Evolutionary conservation across 37 sponge, comb jelly and placozoan genomes (phyloP).

Genomic region (Hexactinellida sp.): DNA sequence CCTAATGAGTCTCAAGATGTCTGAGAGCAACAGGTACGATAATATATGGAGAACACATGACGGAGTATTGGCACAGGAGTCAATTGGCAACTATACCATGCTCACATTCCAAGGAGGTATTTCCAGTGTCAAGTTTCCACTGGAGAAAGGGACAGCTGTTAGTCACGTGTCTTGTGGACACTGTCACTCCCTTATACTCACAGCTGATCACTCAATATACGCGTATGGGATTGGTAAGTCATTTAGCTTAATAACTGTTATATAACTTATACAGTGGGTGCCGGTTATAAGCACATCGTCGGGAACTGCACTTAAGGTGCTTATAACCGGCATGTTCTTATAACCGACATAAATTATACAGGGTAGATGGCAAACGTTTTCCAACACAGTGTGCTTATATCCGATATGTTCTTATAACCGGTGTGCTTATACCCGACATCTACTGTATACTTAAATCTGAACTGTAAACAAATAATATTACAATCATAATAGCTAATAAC

Average conservation of each 20-base stretch:
- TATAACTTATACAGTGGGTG: no score
- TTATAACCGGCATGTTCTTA: no score
- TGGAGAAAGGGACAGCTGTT: neutral
- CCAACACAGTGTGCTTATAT: no score
- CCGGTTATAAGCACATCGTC: no score
- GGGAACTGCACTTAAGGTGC: no score
- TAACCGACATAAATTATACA: no score
- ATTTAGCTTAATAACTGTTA: neutral
- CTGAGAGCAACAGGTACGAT: neutral
- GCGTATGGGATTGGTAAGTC: neutral
- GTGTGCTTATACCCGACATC: no score
- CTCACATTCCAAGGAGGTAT: neutral
- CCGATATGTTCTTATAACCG: no score
- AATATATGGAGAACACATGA: neutral
- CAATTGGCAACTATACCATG: neutral
- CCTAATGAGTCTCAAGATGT: neutral
- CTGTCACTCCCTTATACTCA: neutral
- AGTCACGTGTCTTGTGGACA: neutral
- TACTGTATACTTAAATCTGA: no score
- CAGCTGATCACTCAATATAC: neutral
- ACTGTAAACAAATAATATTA: neutral
- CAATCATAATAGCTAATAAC: neutral
- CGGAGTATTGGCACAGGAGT: neutral
- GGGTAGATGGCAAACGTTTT: no score
- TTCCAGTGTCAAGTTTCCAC: neutral